Conservation (phyloP, 1,140 invertebrate genomes). For the Dendroctonus valens region DNA sequence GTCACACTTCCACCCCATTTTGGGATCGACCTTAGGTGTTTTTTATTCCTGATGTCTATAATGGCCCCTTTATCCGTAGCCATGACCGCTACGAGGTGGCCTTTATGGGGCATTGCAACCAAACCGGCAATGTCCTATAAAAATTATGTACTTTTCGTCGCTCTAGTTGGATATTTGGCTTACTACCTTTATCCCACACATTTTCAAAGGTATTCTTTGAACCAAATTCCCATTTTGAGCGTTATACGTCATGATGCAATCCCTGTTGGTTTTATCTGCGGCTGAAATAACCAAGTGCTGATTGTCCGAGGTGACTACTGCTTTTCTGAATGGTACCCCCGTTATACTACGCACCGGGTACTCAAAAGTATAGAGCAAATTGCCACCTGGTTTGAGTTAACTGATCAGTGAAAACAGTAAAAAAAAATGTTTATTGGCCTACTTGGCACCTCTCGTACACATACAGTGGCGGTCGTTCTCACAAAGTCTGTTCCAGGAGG, state of each 20-base stretch:
- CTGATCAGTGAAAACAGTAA: neutral
- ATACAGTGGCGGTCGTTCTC: constrained; percentile 63
- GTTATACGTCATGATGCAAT: constrained; percentile 81
- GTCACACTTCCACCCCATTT: constrained; percentile 84
- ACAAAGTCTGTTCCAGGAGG: constrained; percentile 58
- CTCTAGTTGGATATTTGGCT: neutral
- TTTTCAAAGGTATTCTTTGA: constrained; percentile 71
- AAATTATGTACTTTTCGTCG: neutral
- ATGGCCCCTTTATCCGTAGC: constrained; percentile 88
- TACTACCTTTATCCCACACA: constrained; percentile 63
- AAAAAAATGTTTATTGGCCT: constrained; percentile 19
- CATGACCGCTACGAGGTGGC: constrained; percentile 81
- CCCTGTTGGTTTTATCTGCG: constrained; percentile 78
- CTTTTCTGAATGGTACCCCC: constrained; percentile 65
- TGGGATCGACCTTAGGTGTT: constrained; percentile 71
- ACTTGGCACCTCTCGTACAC: constrained; percentile 71
- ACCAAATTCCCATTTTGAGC: constrained; percentile 78
- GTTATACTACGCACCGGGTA: constrained; percentile 68
- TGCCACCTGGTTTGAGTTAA: constrained; percentile 61
- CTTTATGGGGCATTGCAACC: constrained; percentile 77
- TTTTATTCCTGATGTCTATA: constrained; percentile 78
- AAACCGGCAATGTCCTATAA: constrained; percentile 64
- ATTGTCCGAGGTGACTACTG: constrained; percentile 79
- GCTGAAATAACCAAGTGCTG: constrained; percentile 74
- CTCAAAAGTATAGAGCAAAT: constrained; percentile 75